Conservation (phyloP, 2,797 vertebrate genomes). For the Mus spretus region DNA sequence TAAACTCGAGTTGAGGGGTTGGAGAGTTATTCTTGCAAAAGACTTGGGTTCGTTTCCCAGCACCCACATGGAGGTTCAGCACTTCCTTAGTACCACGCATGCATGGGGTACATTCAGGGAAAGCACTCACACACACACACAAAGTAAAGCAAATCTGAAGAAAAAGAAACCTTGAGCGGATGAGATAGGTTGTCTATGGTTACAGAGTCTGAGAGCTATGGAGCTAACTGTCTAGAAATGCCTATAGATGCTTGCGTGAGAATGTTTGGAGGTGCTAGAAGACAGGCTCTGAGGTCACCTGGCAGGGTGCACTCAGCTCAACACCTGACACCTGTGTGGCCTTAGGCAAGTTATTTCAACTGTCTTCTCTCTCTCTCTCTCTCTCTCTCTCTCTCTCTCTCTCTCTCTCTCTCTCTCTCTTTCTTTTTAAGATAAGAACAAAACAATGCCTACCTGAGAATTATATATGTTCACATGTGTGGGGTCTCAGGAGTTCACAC, state of each 20-base stretch:
- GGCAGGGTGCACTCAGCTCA: background rate
- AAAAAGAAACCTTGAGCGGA: constrained; percentile 22
- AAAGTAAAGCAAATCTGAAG: background rate
- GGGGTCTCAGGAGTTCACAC: background rate
- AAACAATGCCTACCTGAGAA: background rate
- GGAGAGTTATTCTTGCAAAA: background rate
- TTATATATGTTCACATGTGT: background rate
- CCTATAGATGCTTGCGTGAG: background rate
- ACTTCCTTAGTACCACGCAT: background rate
- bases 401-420: too few relatives aligned
- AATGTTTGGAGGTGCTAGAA: background rate
- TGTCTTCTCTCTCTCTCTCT: background rate
- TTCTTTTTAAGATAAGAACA: constrained; percentile 2
- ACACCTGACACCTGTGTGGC: background rate
- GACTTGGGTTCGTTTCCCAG: background rate
- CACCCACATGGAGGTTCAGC: background rate
- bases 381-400: too few relatives aligned
- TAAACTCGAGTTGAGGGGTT: constrained; percentile 36
- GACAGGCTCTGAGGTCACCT: background rate
- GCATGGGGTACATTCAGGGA: background rate
- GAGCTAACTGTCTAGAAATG: background rate
- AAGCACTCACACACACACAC: background rate
- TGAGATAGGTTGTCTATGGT: background rate
- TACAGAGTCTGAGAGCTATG: background rate
- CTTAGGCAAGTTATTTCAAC: constrained; percentile 43